phyloP scores from a whole-genome alignment of 1,140 invertebrate genomes.

The Drosophila grimshawi region DNA sequence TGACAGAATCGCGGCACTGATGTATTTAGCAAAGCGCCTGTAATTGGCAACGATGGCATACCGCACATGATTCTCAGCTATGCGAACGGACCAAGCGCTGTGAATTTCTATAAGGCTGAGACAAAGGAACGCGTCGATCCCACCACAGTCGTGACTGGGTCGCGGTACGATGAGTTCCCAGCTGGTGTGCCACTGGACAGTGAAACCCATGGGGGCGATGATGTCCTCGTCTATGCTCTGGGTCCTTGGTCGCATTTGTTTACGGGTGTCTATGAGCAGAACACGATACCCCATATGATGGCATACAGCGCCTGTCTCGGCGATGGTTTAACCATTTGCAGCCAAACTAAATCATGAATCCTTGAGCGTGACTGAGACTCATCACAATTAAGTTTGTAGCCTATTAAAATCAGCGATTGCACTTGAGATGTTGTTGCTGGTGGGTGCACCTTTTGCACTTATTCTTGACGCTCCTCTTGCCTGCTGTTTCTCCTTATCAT shows the following conservation, averaged over 20 bases:
- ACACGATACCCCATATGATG: constrained; percentile 90
- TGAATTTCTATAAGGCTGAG: constrained; percentile 69
- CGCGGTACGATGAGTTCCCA: constrained; percentile 83
- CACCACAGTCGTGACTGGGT: constrained; percentile 59
- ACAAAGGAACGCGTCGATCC: constrained; percentile 76
- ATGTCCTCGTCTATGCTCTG: constrained; percentile 88
- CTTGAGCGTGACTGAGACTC: constrained; percentile 47
- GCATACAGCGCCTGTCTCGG: constrained; percentile 88
- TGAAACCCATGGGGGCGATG: constrained; percentile 90
- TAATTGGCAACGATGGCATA: constrained; percentile 81
- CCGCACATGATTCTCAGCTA: constrained; percentile 90
- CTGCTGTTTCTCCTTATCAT: background rate
- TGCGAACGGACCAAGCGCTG: constrained; percentile 88
- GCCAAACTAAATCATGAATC: background rate
- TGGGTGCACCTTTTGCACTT: no score
- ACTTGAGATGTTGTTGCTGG: background rate
- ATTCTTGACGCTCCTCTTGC: background rate
- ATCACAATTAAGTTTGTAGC: constrained; percentile 75
- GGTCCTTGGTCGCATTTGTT: constrained; percentile 90
- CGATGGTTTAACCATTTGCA: constrained; percentile 72
- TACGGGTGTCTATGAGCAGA: constrained; percentile 91
- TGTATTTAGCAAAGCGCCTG: constrained; percentile 85
- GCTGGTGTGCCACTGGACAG: constrained; percentile 85
- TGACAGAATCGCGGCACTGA: constrained; percentile 84
- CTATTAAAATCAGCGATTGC: constrained; percentile 63